phyloP scores from a whole-genome alignment of 2,113 vertebrate genomes.

The Thryonomys swinderianus region DNA sequence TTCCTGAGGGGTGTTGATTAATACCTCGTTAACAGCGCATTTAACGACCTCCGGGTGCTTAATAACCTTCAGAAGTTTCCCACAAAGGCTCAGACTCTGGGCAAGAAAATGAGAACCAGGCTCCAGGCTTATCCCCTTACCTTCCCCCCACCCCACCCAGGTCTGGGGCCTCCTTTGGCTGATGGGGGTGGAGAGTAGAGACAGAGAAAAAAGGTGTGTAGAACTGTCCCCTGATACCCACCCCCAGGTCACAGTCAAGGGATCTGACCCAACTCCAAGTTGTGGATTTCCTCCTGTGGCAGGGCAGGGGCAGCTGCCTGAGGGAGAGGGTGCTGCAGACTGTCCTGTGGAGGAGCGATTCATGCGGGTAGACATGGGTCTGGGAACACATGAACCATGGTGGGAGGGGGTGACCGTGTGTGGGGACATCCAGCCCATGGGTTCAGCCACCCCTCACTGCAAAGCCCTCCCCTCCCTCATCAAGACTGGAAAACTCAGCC shows the following conservation, averaged over 20 bases:
- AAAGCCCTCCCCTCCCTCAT: neutral
- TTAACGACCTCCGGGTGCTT: conserved; percentile 83
- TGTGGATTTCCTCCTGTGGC: neutral
- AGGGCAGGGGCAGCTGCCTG: neutral
- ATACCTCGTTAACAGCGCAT: conserved; percentile 83
- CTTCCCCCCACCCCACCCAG: conserved; percentile 23
- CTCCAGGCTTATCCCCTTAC: conserved; percentile 63
- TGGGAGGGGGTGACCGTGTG: neutral
- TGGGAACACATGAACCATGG: neutral
- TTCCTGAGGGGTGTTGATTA: conserved; percentile 83
- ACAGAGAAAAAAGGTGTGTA: neutral
- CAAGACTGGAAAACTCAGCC: neutral
- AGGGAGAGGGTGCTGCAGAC: neutral
- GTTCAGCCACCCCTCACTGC: neutral
- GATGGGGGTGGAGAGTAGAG: neutral
- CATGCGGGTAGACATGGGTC: neutral
- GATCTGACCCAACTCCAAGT: neutral
- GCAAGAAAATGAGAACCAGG: conserved; percentile 83
- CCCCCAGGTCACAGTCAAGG: neutral
- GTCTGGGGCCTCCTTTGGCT: conserved; percentile 59
- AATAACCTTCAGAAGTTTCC: conserved; percentile 83
- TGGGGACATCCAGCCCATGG: neutral
- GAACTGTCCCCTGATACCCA: neutral
- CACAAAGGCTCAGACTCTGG: conserved; percentile 79
- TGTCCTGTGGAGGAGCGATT: neutral